Evolutionary conservation across 2,888 invertebrate species (phyloP), one percentile per base, ranked within the genome.

Genomic region (Torymus tubicola): DNA sequence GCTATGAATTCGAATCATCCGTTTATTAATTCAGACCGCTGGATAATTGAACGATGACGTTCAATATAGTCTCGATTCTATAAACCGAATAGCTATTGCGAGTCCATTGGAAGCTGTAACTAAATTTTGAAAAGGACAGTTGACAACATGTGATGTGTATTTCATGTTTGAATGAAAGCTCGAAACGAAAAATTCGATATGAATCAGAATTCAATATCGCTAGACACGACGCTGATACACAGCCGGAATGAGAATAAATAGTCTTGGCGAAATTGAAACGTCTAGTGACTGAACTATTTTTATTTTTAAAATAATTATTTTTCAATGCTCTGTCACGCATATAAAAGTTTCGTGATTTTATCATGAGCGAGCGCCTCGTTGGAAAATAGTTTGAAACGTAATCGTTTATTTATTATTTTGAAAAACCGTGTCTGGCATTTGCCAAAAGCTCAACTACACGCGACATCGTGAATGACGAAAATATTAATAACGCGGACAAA

Each of bases 41-140:
- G 74, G 70, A 80, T 80, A 69, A 75, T 75, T 74, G 1, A 75
- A n/a, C n/a, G 60, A 70, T 70, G 70, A 80, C 42, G 42, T 69
- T 80, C 70, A 69, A 70, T 74, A 74, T 31, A 69, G 57, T 57
- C 52, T 57, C 61, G 18, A 52, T 50, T 18, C 14, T 61, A 53
- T 60, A 67, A 12, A 16, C 2, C 50, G 65, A 63, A 64, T 80
- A 70, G 31, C 52, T 58, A 74, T 74, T 57, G 57, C 57, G 24
- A 24, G n/a, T 50, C 73, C 61, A 69, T 73, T 63, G 68, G 63
- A 21, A 77, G 31, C 63, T 11, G 21, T 65, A 69, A 69, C 57
- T 57, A 12, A 68, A 70, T 74, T 73, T 58, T 60, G n/a, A 52
- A 63, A 53, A 70, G 52, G 64, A 69, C 69, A 73, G 50, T 80